Evolutionary conservation across 2,797 vertebrate species (phyloP), one percentile per base, ranked within the genome.

Genomic region (Geotrypetes seraphini): DNA sequence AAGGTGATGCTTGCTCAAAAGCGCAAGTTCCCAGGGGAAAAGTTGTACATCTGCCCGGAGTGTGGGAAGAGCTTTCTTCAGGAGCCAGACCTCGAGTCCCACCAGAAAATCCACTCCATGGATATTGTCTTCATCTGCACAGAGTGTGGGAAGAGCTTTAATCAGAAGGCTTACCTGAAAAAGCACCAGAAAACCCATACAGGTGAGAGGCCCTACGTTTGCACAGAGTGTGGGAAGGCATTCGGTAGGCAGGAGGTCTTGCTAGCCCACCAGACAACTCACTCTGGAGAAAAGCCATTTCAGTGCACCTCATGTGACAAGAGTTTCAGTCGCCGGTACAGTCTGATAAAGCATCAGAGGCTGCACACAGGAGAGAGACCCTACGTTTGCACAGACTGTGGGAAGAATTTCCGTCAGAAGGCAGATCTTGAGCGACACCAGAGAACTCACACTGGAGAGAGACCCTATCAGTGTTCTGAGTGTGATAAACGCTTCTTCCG

Each of bases 161-260:
- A n/a, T n/a, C n/a, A n/a, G n/a, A n/a, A n/a, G n/a, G n/a, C n/a
- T n/a, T n/a, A n/a, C n/a, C n/a, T n/a, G n/a, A n/a, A n/a, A n/a
- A n/a, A n/a, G n/a, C n/a, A n/a, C n/a, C n/a, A n/a, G n/a, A n/a
- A n/a, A n/a, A n/a, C n/a, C n/a, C n/a, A n/a, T n/a, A n/a, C n/a
- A n/a, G n/a, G n/a, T n/a, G n/a, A n/a, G n/a, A n/a, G n/a, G 10
- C 10, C 12, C 12, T 23, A 23, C 10, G 12, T 22, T 23, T 10
- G 22, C 10, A 12, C 10, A 12, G 12, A 23, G 23, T 23, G 22
- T 23, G 22, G 22, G 12, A 23, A 23, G 22, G 61, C 57, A 50
- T 67, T 64, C 10, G 58, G 60, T 1, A 52, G 31, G 1, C 51
- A 61, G 10, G 54, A 24, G 2, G 71, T 91, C 85, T 89, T 87